A percentile compares a stretch with the other conserved stretches of the same genome.
phyloP scores from a whole-genome alignment of 2,113 vertebrate species.

The Petrocephalus microphthalmus region DNA sequence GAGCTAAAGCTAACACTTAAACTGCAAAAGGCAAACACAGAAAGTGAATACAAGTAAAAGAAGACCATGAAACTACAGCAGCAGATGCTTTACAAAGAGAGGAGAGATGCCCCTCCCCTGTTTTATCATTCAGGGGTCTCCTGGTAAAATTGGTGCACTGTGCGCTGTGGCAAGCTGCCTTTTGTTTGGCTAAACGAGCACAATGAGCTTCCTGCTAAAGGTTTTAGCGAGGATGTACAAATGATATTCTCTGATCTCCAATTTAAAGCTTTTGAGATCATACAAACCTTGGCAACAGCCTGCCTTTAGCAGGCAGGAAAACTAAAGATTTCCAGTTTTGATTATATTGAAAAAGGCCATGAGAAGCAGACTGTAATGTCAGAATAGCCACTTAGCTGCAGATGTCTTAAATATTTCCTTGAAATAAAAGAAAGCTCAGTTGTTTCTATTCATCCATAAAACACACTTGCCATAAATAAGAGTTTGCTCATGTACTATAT shows the following conservation, averaged over 20 bases:
- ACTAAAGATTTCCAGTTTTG: constrained; percentile 39
- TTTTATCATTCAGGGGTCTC: background rate
- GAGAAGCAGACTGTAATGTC: constrained; percentile 50
- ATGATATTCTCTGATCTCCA: background rate
- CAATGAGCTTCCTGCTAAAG: background rate
- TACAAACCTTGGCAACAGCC: constrained; percentile 59
- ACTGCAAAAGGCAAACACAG: background rate
- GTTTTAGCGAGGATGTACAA: background rate
- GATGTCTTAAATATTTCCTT: background rate
- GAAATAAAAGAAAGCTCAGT: background rate
- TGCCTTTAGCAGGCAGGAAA: constrained; percentile 31
- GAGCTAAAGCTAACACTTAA: background rate
- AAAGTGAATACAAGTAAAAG: background rate
- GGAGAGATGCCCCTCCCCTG: background rate
- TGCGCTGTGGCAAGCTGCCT: background rate
- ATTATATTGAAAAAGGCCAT: constrained; percentile 38
- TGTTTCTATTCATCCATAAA: background rate
- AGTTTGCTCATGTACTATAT: background rate
- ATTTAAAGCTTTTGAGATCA: constrained; percentile 35
- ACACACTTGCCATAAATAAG: background rate
- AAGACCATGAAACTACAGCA: background rate
- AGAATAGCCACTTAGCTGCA: constrained; percentile 15
- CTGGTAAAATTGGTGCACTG: background rate
- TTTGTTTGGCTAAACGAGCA: background rate
- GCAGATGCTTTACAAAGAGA: background rate